Evolutionary conservation across 2,113 vertebrate species (phyloP), one percentile per base, ranked within the genome.

Genomic region (Hassar affinis): DNA sequence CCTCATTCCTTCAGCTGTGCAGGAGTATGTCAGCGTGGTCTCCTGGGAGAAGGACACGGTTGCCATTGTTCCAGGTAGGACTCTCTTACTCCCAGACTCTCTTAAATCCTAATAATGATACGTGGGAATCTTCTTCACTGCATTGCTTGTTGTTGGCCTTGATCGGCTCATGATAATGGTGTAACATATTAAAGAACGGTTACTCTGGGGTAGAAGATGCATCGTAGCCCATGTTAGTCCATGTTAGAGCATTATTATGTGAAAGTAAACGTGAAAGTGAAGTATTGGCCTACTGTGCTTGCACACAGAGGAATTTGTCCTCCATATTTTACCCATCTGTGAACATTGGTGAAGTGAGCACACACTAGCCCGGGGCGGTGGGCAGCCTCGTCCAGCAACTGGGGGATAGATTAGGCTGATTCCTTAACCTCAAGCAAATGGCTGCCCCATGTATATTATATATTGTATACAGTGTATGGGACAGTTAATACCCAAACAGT

Each of bases 41-140:
- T 99, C 98, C 93, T 99, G 98, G 98, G 98, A 99, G 91, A 98
- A 97, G 92, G 98, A 99, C 94, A 99, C 98, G 0, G 97, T 98
- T 83, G 97, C 98, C 92, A 98, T 99, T 91, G 90, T 94, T 92
- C 95, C 97, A 97, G 98, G 98, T 99, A 97, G 92, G 96, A 87
- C 59, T 52, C 33, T 42, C 38, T 42, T 18, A 56, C 10, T 30
- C 27, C 2, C 42, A 75, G 62, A 71, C 38, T 86, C 12, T 82
- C 27, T 85, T 56, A 22, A 52, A 27, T 75, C 33, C 18, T 42
- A 17, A 22, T 72, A 47, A n/a, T 49, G 42, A 72, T 7, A 6
- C 11, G n/a, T 12, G 69, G 15, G 69, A 47, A 47, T n/a, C 69
- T 12, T n/a, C 10, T 30, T 10, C 15, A 72, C 25, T 27, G 68